Evolutionary conservation across 2,113 vertebrate genomes (phyloP).

Genomic region (Xenotilapia leptura): DNA sequence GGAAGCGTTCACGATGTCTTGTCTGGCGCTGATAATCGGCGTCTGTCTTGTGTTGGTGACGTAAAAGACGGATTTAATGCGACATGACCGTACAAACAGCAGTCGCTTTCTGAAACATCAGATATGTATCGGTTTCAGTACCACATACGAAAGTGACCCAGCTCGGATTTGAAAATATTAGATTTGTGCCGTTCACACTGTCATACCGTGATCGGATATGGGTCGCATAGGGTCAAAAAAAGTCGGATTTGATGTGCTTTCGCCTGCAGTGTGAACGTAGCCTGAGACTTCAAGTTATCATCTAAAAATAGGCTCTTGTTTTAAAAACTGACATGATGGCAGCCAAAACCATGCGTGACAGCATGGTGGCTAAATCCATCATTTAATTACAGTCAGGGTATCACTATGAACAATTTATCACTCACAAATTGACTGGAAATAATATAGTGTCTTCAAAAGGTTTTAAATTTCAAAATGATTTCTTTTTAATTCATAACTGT

Average conservation of each 20-base stretch:
- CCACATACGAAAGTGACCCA: no score
- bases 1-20: rapidly evolving
- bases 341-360: neutral
- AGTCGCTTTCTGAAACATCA: no score
- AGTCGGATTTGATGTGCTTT: no score
- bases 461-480: rapidly evolving
- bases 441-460: neutral
- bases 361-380: neutral
- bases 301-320: rapidly evolving
- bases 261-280: no score
- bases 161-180: rapidly evolving
- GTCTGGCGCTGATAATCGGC: rapidly evolving
- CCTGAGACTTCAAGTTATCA: neutral
- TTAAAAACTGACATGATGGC: neutral
- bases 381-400: neutral
- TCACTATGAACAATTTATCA: neutral
- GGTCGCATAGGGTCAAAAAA: no score
- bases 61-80: rapidly evolving
- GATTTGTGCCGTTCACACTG: no score
- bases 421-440: neutral
- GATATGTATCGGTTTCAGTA: rapidly evolving
- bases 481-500: rapidly evolving
- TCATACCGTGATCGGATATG: rapidly evolving
- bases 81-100: rapidly evolving
- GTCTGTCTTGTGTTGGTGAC: rapidly evolving